Base-by-base conservation (phyloP, 64 coral and sea anemone genomes). In the Montipora cactus region DNA sequence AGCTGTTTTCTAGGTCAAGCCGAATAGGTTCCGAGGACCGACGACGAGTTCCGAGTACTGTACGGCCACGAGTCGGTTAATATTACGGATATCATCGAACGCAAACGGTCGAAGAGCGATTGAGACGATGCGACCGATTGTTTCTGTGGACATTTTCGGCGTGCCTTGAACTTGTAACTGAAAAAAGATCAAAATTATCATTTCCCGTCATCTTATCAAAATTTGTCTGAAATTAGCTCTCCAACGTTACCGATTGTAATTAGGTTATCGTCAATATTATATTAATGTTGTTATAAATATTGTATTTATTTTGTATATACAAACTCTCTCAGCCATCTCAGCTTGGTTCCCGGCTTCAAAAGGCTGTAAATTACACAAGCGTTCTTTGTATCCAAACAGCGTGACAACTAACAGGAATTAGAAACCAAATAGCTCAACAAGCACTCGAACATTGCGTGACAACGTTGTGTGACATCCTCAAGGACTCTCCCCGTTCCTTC, bases 401-500 rank as follows among this genome's bases (percentile, higher is more conserved):
- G 44, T 37, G 11, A 47, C 74, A 13, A 46, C 37, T 25, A 78
- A 12, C 15, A 78, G 4, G 15, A 47, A 16, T 4, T 47, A 78
- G 14, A 49, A 78, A 19, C 44, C 14, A 77, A 77, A 4, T 13
- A 7, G 46, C 37, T 37, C 37, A 37, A 37, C 37, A 37, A 37
- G 37, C 37, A 37, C 37, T 37, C 37, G 37, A 37, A 37, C 37
- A 37, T 37, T 37, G 37, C 2, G 37, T 37, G 37, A 37, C 74
- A 13, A 46, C 9, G 5, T 18, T 19, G 76, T 10, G 76, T 78
- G 45, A 50, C 47, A 78, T 4, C 45, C 66, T 86, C 9, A 67
- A 3, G 61, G 47, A 49, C 66, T 51, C 44, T 89, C 87, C 7
- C 84, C 94, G 48, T 98, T 98, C 53, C 91, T 95, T 59, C 74